phyloP scores from a whole-genome alignment of 1,140 invertebrate species.

The Lepidurus arcticus region DNA sequence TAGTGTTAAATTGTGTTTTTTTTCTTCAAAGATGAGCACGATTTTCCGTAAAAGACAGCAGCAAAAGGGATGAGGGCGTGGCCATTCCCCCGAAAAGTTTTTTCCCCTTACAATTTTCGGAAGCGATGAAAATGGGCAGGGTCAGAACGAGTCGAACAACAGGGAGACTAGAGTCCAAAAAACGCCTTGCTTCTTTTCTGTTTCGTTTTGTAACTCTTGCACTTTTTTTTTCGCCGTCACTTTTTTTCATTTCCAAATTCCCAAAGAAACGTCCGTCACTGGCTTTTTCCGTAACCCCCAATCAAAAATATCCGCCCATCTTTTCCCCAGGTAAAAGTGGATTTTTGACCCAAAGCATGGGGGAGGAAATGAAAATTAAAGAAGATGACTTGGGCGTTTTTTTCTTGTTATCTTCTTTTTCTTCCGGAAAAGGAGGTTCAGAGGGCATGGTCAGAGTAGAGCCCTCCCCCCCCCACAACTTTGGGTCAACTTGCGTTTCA shows the following conservation, averaged over 20 bases:
- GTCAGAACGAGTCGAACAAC: constrained; percentile 10
- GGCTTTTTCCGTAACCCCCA: background rate
- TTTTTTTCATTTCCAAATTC: background rate
- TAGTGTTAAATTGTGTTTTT: constrained; percentile 17
- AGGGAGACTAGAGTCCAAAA: constrained; percentile 21
- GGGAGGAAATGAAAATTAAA: no score
- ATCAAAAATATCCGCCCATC: background rate
- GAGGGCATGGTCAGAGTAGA: no score
- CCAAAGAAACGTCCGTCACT: background rate
- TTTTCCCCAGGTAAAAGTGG: background rate
- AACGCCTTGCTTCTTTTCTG: constrained; percentile 8
- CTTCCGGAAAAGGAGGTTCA: no score
- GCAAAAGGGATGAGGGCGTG: background rate
- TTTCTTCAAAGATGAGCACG: constrained; percentile 9
- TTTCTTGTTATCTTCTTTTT: no score
- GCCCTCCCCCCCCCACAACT: no score
- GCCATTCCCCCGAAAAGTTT: background rate
- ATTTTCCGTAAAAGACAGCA: background rate
- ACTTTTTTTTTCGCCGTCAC: background rate
- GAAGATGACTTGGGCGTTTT: no score
- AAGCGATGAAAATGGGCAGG: constrained; percentile 2
- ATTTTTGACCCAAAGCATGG: no score
- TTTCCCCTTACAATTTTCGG: background rate
- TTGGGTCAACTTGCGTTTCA: no score
- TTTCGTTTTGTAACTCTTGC: background rate